phyloP scores from a whole-genome alignment of 2,888 invertebrate genomes.

The Drosophila atripex region DNA sequence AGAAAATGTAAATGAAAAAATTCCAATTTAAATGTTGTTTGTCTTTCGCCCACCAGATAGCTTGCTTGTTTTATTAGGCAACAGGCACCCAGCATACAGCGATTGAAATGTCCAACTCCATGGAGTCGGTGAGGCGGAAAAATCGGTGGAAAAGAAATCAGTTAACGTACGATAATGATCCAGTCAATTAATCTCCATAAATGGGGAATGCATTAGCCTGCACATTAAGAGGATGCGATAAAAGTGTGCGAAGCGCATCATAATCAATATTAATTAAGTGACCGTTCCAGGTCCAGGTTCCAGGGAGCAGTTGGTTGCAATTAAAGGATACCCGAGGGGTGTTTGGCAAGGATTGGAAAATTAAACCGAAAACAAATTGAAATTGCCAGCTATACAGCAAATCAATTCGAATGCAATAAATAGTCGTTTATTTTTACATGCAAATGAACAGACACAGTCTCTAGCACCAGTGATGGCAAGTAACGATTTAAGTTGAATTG shows the following conservation, averaged over 20 bases:
- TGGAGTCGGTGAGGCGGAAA: neutral
- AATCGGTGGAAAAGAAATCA: neutral
- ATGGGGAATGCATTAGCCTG: slow-evolving; percentile 60
- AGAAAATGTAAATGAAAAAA: slow-evolving; percentile 32
- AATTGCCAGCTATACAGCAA: slow-evolving; percentile 33
- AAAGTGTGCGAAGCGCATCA: slow-evolving; percentile 37
- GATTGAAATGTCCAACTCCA: slow-evolving; percentile 5
- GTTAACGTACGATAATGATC: slow-evolving; percentile 19
- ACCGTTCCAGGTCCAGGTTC: slow-evolving; percentile 11
- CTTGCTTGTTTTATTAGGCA: slow-evolving; percentile 29
- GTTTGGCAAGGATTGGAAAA: slow-evolving; percentile 4
- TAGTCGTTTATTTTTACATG: slow-evolving; percentile 59
- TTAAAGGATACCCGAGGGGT: slow-evolving; percentile 51
- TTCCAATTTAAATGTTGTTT: slow-evolving; percentile 40
- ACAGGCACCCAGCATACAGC: slow-evolving; percentile 18
- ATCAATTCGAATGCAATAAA: slow-evolving; percentile 54
- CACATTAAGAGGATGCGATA: slow-evolving; percentile 18
- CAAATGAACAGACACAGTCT: slow-evolving; percentile 19
- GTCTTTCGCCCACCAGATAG: slow-evolving; percentile 9
- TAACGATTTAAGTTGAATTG: neutral
- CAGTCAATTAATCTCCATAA: slow-evolving; percentile 63
- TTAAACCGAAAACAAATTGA: slow-evolving; percentile 45
- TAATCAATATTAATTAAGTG: slow-evolving; percentile 69
- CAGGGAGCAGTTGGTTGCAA: slow-evolving; percentile 30
- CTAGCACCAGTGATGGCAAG: neutral